These are phyloP conservation scores for Bombus waltoni DNA, from an alignment of 1,140 invertebrate species.

Conservation along the genomic window DNA sequence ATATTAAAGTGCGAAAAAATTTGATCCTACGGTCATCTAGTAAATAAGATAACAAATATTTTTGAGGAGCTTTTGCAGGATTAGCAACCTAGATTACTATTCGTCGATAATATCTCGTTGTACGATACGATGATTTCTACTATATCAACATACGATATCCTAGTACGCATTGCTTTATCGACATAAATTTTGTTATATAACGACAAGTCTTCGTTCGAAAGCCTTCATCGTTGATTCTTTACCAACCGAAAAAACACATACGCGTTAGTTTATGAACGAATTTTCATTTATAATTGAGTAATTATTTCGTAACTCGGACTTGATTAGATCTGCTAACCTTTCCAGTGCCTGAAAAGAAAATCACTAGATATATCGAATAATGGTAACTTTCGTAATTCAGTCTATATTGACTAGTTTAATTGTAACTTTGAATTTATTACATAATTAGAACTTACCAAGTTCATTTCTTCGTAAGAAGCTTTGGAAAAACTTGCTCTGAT, in stretches of 20 bases:
- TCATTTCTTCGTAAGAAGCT: conserved; percentile 85
- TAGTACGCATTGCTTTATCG: neutral
- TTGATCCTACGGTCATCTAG: conserved; percentile 35
- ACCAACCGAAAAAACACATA: neutral
- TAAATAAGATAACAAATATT: neutral
- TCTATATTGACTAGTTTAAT: too few species aligned
- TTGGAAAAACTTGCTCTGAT: conserved; percentile 88
- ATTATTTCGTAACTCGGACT: conserved; percentile 68
- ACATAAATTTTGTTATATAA: neutral
- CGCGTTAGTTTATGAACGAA: conserved; percentile 50
- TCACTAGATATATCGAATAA: neutral
- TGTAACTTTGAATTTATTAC: neutral
- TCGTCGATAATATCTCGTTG: neutral
- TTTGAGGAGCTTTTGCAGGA: too few species aligned
- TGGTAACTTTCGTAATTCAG: neutral
- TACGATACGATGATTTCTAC: neutral
- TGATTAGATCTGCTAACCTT: conserved; percentile 75
- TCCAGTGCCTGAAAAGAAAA: conserved; percentile 72
- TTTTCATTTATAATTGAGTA: conserved; percentile 66
- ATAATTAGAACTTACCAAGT: conserved; percentile 72
- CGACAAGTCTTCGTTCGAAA: neutral
- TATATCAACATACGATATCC: neutral
- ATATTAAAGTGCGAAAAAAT: conserved; percentile 17
- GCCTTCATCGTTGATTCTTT: neutral
- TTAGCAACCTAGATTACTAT: neutral